Evolutionary conservation across 2,888 invertebrate genomes (phyloP), one percentile per base, ranked within the genome.

Genomic region (Mamestra brassicae): DNA sequence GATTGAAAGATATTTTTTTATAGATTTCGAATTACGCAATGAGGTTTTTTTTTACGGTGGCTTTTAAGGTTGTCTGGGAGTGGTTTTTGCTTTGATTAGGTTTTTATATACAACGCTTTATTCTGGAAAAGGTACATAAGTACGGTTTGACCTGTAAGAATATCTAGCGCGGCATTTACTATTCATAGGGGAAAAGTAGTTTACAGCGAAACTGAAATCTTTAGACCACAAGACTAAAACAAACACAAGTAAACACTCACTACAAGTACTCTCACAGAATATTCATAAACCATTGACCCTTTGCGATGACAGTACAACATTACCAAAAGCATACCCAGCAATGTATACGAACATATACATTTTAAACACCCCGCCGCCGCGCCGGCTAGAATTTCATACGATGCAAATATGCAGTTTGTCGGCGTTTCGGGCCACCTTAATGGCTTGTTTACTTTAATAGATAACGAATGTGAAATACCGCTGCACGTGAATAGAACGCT

Each of bases 1-100:
- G 84, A 85, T 81, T 76, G 78, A 86, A 85, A 76, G 85, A 84
- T 86, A 81, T 85, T 84, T 86, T 47, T 85, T 81, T 86, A 85
- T 86, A 80, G 84, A 85, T 84, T 85, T 65, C 57, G 66, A 74
- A 81, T 86, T 86, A 81, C 71, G 61, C 66, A 60, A 64, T 50
- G 47, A 61, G 71, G 10, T 71, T 81, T 81, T 82, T 79, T 81
- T 81, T 67, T 80, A 80, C 47, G 60, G 38, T 45, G 7, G 34
- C 10, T 66, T 57, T 63, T 81, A 47, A 8, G 47, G 52, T 67
- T 45, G 57, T 54, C 81, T 78, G 52, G 36, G 57, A 60, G 55
- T 57, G 52, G 73, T 63, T 65, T 77, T 50, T 8, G 11, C 8
- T 64, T 74, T 74, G 58, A 74, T 54, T 55, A 63, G 15, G n/a